Conservation (phyloP, 2,113 vertebrate genomes). For the Calonectris borealis region DNA sequence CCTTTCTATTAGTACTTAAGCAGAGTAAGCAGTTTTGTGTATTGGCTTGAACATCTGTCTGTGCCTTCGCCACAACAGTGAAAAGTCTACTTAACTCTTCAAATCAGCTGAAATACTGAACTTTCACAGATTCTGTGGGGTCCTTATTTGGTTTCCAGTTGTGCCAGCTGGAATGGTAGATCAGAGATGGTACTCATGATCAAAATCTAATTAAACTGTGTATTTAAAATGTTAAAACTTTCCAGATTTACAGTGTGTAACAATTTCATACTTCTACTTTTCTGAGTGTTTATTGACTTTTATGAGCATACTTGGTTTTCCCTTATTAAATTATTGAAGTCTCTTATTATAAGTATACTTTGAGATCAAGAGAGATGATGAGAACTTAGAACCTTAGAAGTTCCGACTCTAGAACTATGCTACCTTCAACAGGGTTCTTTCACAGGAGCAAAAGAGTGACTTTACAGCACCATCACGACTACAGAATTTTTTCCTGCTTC, state of each 20-base stretch:
- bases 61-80: background rate
- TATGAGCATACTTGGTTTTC: background rate
- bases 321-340: background rate
- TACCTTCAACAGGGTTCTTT: background rate
- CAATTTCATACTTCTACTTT: background rate
- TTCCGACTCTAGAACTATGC: background rate
- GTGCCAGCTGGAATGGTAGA: background rate
- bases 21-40: background rate
- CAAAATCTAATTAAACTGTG: background rate
- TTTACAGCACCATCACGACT: background rate
- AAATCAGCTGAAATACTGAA: background rate
- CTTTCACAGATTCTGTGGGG: background rate
- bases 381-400: background rate
- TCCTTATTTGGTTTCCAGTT: background rate
- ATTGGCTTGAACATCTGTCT: background rate
- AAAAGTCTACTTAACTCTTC: background rate
- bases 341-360: background rate
- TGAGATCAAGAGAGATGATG: background rate
- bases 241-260: background rate
- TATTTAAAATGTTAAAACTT: background rate
- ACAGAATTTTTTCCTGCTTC: background rate
- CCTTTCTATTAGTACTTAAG: background rate
- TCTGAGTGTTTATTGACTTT: background rate
- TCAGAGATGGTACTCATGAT: background rate
- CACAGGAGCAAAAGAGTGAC: background rate